Percentiles rank a stretch among this genome's conserved stretches.
Evolutionary conservation across 2,888 invertebrate species (phyloP).

Genomic region (Sinohyriopsis cumingii): DNA sequence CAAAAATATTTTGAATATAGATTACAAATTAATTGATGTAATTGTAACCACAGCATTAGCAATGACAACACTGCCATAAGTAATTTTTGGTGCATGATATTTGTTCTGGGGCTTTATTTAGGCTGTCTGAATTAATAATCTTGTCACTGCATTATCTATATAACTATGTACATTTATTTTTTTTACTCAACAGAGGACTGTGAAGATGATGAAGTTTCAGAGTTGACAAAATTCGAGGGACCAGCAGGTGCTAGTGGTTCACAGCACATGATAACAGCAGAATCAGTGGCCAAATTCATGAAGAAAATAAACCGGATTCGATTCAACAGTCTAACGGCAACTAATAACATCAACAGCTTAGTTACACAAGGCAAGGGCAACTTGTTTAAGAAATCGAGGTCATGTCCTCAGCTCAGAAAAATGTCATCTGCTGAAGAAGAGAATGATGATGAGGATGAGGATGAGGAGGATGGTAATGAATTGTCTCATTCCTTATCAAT

Average conservation of each 20-base stretch:
- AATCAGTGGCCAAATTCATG: conserved; percentile 67
- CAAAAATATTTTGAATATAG: too few relatives aligned
- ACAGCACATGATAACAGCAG: conserved; percentile 46
- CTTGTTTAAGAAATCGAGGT: conserved; percentile 36
- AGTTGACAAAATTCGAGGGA: conserved; percentile 34
- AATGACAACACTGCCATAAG: too few relatives aligned
- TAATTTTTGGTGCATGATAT: too few relatives aligned
- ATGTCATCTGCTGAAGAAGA: conserved; percentile 31
- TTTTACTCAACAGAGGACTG: conserved; percentile 29
- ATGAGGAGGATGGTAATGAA: conserved; percentile 11
- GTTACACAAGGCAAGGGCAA: conserved; percentile 20
- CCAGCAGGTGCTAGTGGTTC: conserved; percentile 13
- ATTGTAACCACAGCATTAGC: too few relatives aligned
- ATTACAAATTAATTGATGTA: too few relatives aligned
- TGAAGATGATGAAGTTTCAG: conserved; percentile 53
- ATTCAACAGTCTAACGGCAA: conserved; percentile 55
- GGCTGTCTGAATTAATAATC: too few relatives aligned
- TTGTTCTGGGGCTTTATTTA: too few relatives aligned
- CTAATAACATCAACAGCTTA: conserved; percentile 28
- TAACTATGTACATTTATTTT: conserved; percentile 1
- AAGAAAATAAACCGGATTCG: conserved; percentile 65
- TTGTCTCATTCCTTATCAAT: conserved; percentile 35
- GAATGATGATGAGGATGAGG: conserved; percentile 23
- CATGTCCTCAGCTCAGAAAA: conserved; percentile 50
- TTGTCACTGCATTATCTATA: neutral